Conservation (phyloP, 1,140 invertebrate genomes). For the Ips nitidus region DNA sequence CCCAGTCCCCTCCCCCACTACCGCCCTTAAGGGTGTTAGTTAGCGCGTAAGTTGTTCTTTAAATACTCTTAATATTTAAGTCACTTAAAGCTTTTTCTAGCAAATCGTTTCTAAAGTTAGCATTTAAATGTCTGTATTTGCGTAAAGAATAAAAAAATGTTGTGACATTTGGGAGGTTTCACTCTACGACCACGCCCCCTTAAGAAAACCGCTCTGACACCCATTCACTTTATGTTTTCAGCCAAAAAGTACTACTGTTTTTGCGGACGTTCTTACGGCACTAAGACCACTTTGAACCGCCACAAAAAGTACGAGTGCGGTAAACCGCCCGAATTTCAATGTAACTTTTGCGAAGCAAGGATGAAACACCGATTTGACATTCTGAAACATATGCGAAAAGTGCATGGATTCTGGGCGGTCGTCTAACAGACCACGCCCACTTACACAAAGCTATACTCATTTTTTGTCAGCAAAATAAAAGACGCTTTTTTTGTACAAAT, state of each 20-base stretch:
- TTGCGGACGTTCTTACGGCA: conserved; percentile 39
- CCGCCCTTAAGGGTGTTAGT: too few relatives aligned
- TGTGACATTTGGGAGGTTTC: too few relatives aligned
- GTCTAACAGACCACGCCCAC: not conserved
- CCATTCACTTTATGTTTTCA: too few relatives aligned
- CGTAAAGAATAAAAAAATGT: too few relatives aligned
- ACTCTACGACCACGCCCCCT: too few relatives aligned
- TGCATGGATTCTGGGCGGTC: conserved; percentile 30
- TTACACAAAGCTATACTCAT: not conserved
- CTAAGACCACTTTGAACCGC: conserved; percentile 34
- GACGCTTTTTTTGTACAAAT: not conserved
- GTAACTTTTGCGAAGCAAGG: conserved; percentile 55
- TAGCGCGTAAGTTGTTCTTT: too few relatives aligned
- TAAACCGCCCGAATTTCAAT: conserved; percentile 64
- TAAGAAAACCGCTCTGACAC: too few relatives aligned
- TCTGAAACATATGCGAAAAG: conserved; percentile 41
- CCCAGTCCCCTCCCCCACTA: too few relatives aligned
- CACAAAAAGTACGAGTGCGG: conserved; percentile 41
- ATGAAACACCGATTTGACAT: conserved; percentile 42
- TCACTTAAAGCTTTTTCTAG: not conserved
- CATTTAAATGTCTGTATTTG: too few relatives aligned
- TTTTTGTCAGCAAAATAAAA: not conserved
- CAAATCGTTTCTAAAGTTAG: too few relatives aligned
- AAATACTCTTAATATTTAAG: not conserved
- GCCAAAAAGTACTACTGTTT: not conserved